Evolutionary conservation across 2,888 invertebrate genomes (phyloP).

Genomic region (Lordiphosa andalusiaca): DNA sequence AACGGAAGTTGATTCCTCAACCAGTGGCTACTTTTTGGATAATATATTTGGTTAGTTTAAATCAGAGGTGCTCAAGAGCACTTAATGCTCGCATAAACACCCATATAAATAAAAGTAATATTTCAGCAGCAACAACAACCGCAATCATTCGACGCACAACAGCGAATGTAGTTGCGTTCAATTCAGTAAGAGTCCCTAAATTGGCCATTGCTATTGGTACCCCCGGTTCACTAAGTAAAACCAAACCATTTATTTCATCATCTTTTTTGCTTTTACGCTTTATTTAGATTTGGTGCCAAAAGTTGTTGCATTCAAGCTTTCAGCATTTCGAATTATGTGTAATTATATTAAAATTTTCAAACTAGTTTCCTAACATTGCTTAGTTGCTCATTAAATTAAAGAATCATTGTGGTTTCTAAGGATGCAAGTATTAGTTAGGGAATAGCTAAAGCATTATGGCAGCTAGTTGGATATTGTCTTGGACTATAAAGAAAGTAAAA

Average conservation of each 20-base stretch:
- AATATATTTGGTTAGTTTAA: slow-evolving; percentile 75
- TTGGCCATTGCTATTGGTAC: too few relatives aligned
- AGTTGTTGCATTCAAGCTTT: slow-evolving; percentile 42
- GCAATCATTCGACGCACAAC: too few relatives aligned
- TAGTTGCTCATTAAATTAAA: slow-evolving; percentile 31
- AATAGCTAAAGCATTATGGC: slow-evolving; percentile 23
- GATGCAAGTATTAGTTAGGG: slow-evolving; percentile 13
- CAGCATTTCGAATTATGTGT: slow-evolving; percentile 19
- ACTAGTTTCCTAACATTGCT: slow-evolving; percentile 35
- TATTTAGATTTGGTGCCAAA: slow-evolving; percentile 42
- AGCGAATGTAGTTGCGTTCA: too few relatives aligned
- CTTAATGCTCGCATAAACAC: too few relatives aligned
- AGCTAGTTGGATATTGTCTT: slow-evolving; percentile 40
- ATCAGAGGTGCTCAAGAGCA: neutral
- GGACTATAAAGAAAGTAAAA: slow-evolving; percentile 16
- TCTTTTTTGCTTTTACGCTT: slow-evolving; percentile 43
- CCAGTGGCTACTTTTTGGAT: slow-evolving; percentile 57
- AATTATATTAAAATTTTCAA: slow-evolving; percentile 47
- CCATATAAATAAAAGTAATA: too few relatives aligned
- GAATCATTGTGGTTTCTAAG: slow-evolving; percentile 11
- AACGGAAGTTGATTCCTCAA: slow-evolving; percentile 16
- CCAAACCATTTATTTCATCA: neutral
- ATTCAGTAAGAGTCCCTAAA: too few relatives aligned
- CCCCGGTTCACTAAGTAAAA: too few relatives aligned
- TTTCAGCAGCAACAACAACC: too few relatives aligned